phyloP scores from a whole-genome alignment of 2,888 invertebrate genomes.

The Augochlorella aurata region DNA sequence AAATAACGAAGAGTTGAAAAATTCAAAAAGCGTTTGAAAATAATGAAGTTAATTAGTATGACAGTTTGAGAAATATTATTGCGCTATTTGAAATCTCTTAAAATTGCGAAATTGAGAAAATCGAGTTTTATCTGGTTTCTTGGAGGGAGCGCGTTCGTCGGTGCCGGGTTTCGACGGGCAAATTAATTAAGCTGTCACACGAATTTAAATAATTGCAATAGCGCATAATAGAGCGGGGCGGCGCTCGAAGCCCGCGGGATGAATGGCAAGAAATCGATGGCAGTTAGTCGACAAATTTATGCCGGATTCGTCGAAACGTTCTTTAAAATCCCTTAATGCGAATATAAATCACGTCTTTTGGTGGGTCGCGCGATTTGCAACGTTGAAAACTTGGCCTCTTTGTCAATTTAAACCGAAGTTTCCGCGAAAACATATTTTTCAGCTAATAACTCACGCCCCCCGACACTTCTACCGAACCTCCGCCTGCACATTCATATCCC shows the following conservation, averaged over 20 bases:
- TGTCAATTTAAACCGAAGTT: conserved; percentile 72
- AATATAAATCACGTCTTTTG: conserved; percentile 61
- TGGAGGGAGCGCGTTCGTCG: neutral
- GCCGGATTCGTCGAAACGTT: conserved; percentile 50
- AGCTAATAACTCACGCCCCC: conserved; percentile 70
- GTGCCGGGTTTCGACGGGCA: neutral
- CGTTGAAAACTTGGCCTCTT: conserved; percentile 69
- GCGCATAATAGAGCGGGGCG: neutral
- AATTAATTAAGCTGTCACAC: conserved; percentile 6
- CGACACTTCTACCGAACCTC: conserved; percentile 66
- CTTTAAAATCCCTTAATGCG: conserved; percentile 63
- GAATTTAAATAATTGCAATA: conserved; percentile 6
- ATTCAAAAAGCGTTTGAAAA: no score
- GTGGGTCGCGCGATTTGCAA: conserved; percentile 59
- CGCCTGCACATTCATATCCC: conserved; percentile 69
- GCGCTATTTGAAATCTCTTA: no score
- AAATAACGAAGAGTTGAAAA: no score
- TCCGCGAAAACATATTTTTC: conserved; percentile 71
- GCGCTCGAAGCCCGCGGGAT: neutral
- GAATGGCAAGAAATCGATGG: conserved; percentile 1
- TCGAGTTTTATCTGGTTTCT: neutral
- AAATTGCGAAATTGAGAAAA: no score
- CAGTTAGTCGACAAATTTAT: conserved; percentile 27
- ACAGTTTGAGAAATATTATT: no score
- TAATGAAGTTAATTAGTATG: no score